These are phyloP conservation scores for Amphimedon queenslandica DNA, from an alignment of 37 sponge, comb jelly and placozoan genomes.

Conservation along the genomic window DNA sequence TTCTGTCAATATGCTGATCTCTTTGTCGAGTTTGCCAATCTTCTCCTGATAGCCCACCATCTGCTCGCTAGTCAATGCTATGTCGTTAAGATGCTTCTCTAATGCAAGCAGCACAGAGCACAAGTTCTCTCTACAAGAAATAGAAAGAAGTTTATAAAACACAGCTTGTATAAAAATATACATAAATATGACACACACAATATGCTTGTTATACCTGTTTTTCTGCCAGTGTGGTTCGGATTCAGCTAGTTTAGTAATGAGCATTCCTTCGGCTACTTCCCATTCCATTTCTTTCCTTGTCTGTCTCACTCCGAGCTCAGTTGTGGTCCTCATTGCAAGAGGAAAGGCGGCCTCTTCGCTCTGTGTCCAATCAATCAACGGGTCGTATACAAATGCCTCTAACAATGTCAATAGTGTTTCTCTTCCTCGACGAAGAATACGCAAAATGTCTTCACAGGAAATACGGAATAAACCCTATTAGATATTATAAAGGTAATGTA, in stretches of 20 bases:
- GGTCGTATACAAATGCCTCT: conserved; percentile 97
- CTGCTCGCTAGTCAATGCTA: conserved; percentile 52
- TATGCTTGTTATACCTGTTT: conserved; percentile 46
- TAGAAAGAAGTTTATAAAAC: neutral
- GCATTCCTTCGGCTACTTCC: conserved; percentile 71
- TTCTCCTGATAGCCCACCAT: conserved; percentile 40
- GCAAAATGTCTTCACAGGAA: conserved; percentile 91
- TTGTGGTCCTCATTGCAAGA: conserved; percentile 49
- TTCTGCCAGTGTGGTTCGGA: conserved; percentile 62
- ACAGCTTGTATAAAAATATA: neutral
- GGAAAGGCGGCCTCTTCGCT: conserved; percentile 91
- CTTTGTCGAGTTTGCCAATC: conserved; percentile 39
- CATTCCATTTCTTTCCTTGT: conserved; percentile 81
- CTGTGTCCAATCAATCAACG: conserved; percentile 96
- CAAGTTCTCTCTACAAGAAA: conserved; percentile 45
- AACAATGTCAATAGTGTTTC: conserved; percentile 91
- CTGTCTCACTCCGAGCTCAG: conserved; percentile 36
- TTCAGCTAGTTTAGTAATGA: conserved; percentile 70
- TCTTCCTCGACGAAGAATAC: conserved; percentile 75
- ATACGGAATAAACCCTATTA: conserved; percentile 84
- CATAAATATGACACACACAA: conserved; percentile 1
- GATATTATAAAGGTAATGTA: neutral
- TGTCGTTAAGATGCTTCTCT: conserved; percentile 52
- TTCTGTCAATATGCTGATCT: conserved; percentile 63
- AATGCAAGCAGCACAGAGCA: conserved; percentile 51